Conservation (phyloP, 64 coral and sea anemone genomes). For the Orbicella faveolata region DNA sequence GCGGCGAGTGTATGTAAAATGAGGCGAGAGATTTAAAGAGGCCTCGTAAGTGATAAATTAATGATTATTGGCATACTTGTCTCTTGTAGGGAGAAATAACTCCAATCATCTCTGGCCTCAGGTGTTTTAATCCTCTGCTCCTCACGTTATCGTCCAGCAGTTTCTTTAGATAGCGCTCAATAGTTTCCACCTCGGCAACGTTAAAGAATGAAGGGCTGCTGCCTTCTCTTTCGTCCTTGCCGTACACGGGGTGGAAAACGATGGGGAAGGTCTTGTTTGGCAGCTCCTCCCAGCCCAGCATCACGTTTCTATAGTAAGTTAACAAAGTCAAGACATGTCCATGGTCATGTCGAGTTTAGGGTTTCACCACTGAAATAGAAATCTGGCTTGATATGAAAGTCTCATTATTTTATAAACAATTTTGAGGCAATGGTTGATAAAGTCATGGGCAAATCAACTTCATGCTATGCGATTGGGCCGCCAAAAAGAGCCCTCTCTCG, state of each 20-base stretch:
- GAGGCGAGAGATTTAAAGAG: neutral
- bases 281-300: conserved; percentile 74
- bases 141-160: conserved; percentile 64
- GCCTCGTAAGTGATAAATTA: neutral
- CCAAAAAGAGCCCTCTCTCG: too few species aligned
- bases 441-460: too few species aligned
- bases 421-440: too few species aligned
- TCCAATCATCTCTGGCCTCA: conserved; percentile 78
- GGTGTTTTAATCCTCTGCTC: conserved; percentile 40
- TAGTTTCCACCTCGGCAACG: conserved; percentile 63
- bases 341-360: too few species aligned
- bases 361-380: too few species aligned
- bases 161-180: conserved; percentile 78
- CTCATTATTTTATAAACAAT: too few species aligned
- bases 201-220: conserved; percentile 60
- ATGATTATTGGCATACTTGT: conserved; percentile 47
- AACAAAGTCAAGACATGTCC: neutral
- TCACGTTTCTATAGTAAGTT: conserved; percentile 17
- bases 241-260: conserved; percentile 78
- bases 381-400: too few species aligned
- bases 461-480: too few species aligned
- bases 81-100: conserved; percentile 80
- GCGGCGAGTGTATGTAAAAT: too few species aligned
- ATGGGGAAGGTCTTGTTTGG: conserved; percentile 67
- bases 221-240: conserved; percentile 66